Conservation (phyloP, 2,888 invertebrate genomes). For the Synergus japonicus region DNA sequence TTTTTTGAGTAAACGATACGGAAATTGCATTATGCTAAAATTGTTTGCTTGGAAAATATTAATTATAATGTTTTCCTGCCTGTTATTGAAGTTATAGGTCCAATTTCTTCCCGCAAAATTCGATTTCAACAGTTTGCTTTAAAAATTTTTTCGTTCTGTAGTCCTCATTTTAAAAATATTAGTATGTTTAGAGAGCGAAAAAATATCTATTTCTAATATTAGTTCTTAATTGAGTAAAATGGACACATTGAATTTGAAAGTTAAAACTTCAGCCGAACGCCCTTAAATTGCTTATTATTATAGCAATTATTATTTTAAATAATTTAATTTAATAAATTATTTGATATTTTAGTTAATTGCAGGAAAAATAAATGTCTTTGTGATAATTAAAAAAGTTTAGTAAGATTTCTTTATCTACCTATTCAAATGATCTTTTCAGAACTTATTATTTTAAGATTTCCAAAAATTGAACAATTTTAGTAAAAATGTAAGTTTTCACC, state of each 20-base stretch:
- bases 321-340: not conserved
- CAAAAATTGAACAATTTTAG: slow-evolving; percentile 22
- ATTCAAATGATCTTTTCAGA: not conserved
- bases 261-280: too few species aligned
- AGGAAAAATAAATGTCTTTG: not conserved
- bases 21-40: slow-evolving; percentile 39
- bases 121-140: slow-evolving; percentile 1
- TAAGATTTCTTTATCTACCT: not conserved
- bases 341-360: not conserved
- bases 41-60: not conserved
- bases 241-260: not conserved
- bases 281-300: too few species aligned
- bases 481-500: not conserved
- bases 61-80: not conserved
- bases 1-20: slow-evolving; percentile 27
- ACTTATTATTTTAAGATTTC: not conserved
- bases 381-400: not conserved
- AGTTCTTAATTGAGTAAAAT: too few species aligned
- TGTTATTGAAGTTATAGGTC: not conserved
- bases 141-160: too few species aligned
- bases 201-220: not conserved
- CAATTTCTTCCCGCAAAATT: not conserved
- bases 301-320: too few species aligned
- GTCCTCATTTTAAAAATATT: too few species aligned
- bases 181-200: slow-evolving; percentile 10